These are phyloP conservation scores for Acrossocheilus wenchowensis DNA, from an alignment of 2,797 vertebrate species.

Conservation along the genomic window DNA sequence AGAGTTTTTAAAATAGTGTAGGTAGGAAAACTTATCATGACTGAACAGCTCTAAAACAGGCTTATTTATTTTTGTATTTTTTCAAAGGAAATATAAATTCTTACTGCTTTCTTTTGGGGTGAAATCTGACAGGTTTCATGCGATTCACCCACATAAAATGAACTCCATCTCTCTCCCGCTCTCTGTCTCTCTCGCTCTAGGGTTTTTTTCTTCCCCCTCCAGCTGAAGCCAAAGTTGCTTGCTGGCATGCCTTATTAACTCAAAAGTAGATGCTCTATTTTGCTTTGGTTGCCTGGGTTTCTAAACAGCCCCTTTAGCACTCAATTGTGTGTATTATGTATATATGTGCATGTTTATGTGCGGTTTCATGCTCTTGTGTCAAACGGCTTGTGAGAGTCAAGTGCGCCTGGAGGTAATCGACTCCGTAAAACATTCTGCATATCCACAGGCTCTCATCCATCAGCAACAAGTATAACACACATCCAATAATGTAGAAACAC, in stretches of 20 bases:
- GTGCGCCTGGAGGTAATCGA: neutral
- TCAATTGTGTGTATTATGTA: slow-evolving; percentile 40
- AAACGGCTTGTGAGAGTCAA: slow-evolving; percentile 33
- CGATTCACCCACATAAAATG: slow-evolving; percentile 15
- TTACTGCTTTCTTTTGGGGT: neutral
- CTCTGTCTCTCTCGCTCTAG: slow-evolving; percentile 25
- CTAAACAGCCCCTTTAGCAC: slow-evolving; percentile 46
- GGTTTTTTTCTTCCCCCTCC: slow-evolving; percentile 60
- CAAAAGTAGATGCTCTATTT: slow-evolving; percentile 58
- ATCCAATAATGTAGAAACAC: neutral
- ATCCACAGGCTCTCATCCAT: slow-evolving; percentile 20
- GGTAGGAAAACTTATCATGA: neutral
- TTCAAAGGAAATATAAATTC: neutral
- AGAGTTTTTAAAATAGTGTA: neutral
- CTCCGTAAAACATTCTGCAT: slow-evolving; percentile 10
- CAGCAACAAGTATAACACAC: neutral
- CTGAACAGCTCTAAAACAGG: neutral
- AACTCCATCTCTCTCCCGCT: slow-evolving; percentile 26
- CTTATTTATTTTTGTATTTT: no score
- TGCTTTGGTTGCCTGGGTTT: slow-evolving; percentile 43
- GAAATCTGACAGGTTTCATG: slow-evolving; percentile 20
- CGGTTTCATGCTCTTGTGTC: slow-evolving; percentile 21
- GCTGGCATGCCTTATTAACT: slow-evolving; percentile 67
- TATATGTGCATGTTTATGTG: slow-evolving; percentile 37
- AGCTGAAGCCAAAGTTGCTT: slow-evolving; percentile 55